Evolutionary conservation across 2,797 vertebrate genomes (phyloP).

Genomic region (Melopsittacus undulatus): DNA sequence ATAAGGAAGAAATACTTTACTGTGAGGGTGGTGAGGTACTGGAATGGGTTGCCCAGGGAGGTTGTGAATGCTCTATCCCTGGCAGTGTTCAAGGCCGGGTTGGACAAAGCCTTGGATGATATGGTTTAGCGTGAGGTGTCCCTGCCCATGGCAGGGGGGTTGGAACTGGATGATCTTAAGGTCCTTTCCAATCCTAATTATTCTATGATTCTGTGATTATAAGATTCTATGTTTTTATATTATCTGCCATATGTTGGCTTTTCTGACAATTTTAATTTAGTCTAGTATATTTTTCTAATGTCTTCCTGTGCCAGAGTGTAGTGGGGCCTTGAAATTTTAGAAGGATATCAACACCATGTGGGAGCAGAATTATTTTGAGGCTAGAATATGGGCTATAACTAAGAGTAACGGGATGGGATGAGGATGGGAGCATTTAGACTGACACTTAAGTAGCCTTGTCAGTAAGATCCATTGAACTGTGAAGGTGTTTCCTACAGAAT

Average conservation of each 20-base stretch:
- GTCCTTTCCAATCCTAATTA: no score
- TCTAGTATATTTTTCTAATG: not conserved
- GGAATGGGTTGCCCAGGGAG: no score
- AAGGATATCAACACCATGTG: not conserved
- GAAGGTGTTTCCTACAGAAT: not conserved
- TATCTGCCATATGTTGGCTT: not conserved
- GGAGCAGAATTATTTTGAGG: constrained; percentile 9
- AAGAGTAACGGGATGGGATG: not conserved
- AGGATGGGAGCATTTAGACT: not conserved
- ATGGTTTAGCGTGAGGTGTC: no score
- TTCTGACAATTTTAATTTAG: constrained; percentile 48
- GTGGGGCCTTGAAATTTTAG: not conserved
- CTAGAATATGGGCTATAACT: not conserved
- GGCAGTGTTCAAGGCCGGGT: no score
- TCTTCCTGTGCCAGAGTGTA: not conserved
- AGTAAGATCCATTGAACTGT: not conserved
- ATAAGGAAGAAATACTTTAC: no score
- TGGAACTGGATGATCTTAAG: no score
- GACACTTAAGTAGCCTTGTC: not conserved
- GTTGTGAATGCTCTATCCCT: no score
- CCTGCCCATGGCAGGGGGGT: no score
- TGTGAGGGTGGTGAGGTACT: no score
- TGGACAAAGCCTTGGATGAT: no score
- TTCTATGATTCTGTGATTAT: no score
- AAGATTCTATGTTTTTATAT: no score